These are phyloP conservation scores for Morphnarchus princeps DNA, from an alignment of 2,113 vertebrate genomes.

Conservation along the genomic window DNA sequence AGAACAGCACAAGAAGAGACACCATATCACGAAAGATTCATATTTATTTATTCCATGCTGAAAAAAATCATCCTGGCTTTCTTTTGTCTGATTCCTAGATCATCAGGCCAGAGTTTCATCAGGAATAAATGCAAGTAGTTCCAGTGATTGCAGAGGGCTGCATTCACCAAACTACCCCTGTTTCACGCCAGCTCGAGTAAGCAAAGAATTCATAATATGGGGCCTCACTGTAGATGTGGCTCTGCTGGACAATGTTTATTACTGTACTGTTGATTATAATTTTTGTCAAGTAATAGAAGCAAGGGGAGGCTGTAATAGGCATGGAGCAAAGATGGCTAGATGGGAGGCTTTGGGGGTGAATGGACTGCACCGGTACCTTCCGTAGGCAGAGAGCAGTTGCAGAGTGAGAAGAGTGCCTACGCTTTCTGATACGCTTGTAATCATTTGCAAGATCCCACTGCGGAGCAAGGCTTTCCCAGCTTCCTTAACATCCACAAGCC, in stretches of 20 bases:
- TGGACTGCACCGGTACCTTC: background rate
- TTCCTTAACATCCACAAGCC: accelerated
- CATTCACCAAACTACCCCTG: background rate
- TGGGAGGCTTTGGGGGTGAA: background rate
- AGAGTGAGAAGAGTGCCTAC: accelerated
- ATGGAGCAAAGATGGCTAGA: no score
- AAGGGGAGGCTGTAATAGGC: background rate
- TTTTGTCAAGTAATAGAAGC: background rate
- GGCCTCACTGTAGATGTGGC: background rate
- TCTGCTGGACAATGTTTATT: background rate
- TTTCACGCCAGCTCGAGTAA: background rate
- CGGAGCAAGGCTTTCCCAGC: background rate
- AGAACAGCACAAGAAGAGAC: background rate
- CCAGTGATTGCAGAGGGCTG: background rate
- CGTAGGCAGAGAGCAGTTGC: background rate
- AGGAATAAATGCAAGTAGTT: background rate
- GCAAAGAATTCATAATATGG: background rate
- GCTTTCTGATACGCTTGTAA: background rate
- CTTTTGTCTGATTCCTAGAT: background rate
- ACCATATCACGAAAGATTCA: background rate
- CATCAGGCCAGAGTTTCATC: background rate
- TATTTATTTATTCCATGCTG: background rate
- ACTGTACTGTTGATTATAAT: background rate
- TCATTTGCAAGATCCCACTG: background rate
- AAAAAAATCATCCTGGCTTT: background rate